These are phyloP conservation scores for Allygus modestus DNA, from an alignment of 2,888 invertebrate genomes.

Conservation along the genomic window DNA sequence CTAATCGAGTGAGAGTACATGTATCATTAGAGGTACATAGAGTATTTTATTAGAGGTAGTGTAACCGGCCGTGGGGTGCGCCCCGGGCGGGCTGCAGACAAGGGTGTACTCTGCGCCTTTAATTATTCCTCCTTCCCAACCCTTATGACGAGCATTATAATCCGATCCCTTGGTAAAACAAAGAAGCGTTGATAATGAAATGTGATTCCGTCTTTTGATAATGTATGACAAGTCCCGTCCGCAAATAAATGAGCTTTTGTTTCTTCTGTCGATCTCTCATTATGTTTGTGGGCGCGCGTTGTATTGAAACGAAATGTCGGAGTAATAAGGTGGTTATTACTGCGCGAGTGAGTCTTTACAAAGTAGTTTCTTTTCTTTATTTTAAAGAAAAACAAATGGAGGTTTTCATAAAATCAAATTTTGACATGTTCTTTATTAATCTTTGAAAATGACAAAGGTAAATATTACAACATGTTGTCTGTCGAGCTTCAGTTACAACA, in stretches of 20 bases:
- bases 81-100: slow-evolving; percentile 12
- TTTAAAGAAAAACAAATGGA: no score
- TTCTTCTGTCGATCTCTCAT: slow-evolving; percentile 32
- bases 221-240: slow-evolving; percentile 26
- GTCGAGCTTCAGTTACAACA: no score
- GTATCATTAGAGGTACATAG: slow-evolving; percentile 58
- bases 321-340: slow-evolving; percentile 32
- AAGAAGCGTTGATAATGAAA: slow-evolving; percentile 52
- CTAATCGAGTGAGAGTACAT: neutral
- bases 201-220: slow-evolving; percentile 48
- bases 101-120: slow-evolving; percentile 28
- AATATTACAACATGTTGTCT: no score
- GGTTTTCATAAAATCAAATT: neutral
- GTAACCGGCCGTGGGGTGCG: neutral
- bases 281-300: neutral
- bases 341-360: neutral
- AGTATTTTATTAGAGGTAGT: slow-evolving; percentile 53
- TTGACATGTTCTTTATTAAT: neutral
- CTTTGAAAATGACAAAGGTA: neutral
- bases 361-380: no score
- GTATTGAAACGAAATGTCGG: slow-evolving; percentile 3
- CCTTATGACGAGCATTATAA: slow-evolving; percentile 31
- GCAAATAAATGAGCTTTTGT: slow-evolving; percentile 13
- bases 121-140: slow-evolving; percentile 47
- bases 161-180: slow-evolving; percentile 2